Evolutionary conservation across 2,888 invertebrate species (phyloP).

Genomic region (Plebejus argus): DNA sequence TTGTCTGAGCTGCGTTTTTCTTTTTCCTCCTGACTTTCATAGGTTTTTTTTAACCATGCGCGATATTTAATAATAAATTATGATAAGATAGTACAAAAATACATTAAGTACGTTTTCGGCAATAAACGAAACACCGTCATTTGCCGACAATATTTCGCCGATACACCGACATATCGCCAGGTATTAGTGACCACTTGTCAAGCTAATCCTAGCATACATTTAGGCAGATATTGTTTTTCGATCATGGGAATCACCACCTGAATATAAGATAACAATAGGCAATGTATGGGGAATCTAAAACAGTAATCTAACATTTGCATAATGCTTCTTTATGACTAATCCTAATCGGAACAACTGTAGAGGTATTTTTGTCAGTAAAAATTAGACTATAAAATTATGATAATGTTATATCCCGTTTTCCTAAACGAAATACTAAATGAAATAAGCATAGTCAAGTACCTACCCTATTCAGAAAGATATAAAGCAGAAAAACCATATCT

Average conservation of each 20-base stretch:
- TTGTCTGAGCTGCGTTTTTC: too few relatives aligned
- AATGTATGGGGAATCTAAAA: not conserved
- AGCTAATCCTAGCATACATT: not conserved
- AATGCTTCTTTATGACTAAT: not conserved
- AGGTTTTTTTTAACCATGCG: not conserved
- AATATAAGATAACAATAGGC: not conserved
- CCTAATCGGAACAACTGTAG: too few relatives aligned
- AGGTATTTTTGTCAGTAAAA: too few relatives aligned
- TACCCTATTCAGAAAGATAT: too few relatives aligned
- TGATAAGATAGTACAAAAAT: conserved; percentile 5
- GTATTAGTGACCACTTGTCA: not conserved
- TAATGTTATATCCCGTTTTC: too few relatives aligned
- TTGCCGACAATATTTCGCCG: not conserved
- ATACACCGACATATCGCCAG: not conserved
- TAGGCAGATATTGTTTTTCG: not conserved
- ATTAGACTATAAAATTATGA: too few relatives aligned
- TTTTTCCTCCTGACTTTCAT: not conserved
- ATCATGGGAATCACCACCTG: not conserved
- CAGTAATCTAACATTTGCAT: not conserved
- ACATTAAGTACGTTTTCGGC: not conserved
- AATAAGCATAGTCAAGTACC: too few relatives aligned
- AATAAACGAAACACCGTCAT: not conserved
- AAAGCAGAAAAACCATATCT: too few relatives aligned
- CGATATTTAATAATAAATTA: not conserved
- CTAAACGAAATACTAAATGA: too few relatives aligned